These are phyloP conservation scores for Leptinotarsa texana DNA, from an alignment of 1,140 invertebrate genomes.

Conservation along the genomic window DNA sequence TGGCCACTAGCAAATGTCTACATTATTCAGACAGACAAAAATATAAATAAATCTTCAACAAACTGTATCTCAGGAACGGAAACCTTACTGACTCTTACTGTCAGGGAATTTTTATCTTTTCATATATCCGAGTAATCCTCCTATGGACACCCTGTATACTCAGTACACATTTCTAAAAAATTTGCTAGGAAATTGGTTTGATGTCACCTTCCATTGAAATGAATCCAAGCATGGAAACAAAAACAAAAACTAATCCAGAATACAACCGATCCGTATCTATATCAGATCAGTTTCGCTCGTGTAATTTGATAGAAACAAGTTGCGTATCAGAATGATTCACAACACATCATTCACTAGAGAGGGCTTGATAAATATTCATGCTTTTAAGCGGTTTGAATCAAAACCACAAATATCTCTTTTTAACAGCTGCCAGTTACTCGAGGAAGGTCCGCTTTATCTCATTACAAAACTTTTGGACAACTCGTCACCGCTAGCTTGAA, in stretches of 20 bases:
- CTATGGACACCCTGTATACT: too few relatives aligned
- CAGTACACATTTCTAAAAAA: too few relatives aligned
- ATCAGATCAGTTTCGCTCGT: slow-evolving; percentile 2
- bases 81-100: too few relatives aligned
- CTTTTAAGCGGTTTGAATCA: neutral
- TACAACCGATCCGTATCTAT: neutral
- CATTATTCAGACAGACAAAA: too few relatives aligned
- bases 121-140: too few relatives aligned
- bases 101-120: too few relatives aligned
- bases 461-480: slow-evolving; percentile 4
- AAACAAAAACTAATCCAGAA: neutral
- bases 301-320: neutral
- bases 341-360: slow-evolving; percentile 1
- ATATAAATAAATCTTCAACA: too few relatives aligned
- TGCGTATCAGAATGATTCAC: neutral
- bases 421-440: slow-evolving; percentile 1
- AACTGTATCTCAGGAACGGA: too few relatives aligned
- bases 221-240: neutral
- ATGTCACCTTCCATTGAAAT: too few relatives aligned
- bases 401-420: slow-evolving; percentile 1
- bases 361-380: slow-evolving; percentile 1
- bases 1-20: too few relatives aligned
- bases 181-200: too few relatives aligned
- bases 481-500: neutral
- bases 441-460: slow-evolving; percentile 2